A percentile compares a stretch with the other conserved stretches of the same genome.
Conservation (phyloP, 2,888 invertebrate genomes). For the Eucera pruinosa region DNA sequence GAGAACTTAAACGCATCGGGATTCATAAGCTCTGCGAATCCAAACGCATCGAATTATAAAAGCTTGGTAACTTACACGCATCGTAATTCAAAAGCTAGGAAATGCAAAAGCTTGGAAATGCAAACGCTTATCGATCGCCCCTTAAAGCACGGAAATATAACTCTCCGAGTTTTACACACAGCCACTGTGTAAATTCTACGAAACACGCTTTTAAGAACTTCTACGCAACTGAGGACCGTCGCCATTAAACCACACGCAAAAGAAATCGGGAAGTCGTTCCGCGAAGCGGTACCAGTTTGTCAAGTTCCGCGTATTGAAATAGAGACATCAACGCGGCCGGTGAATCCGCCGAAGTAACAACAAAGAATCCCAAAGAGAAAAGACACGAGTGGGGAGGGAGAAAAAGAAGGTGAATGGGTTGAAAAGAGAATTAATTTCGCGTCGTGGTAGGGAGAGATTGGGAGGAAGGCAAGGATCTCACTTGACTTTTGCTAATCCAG, state of each 20-base stretch:
- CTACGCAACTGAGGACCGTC: neutral
- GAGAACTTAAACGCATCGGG: too few species aligned
- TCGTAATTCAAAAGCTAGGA: too few species aligned
- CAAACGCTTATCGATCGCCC: too few species aligned
- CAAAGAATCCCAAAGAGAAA: neutral
- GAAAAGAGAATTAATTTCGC: too few species aligned
- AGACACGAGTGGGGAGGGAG: neutral
- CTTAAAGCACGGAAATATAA: too few species aligned
- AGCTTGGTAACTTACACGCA: too few species aligned
- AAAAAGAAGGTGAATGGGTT: neutral
- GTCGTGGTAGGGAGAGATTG: too few species aligned
- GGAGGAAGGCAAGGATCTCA: conserved; percentile 43
- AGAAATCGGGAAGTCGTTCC: conserved; percentile 39
- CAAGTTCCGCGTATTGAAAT: conserved; percentile 45
- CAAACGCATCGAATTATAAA: too few species aligned
- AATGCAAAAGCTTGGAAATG: too few species aligned
- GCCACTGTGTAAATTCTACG: too few species aligned
- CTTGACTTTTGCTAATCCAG: conserved; percentile 61
- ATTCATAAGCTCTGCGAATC: too few species aligned
- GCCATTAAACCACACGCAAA: conserved; percentile 25
- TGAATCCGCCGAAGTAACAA: conserved; percentile 33
- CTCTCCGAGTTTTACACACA: too few species aligned
- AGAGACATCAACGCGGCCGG: conserved; percentile 54
- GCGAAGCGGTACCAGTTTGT: conserved; percentile 42
- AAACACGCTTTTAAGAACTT: conserved; percentile 9